A percentile compares a stretch with the other conserved stretches of the same genome.
These are phyloP conservation scores for Rattus norvegicus DNA, from an alignment of 2,113 vertebrate species.

Conservation along the genomic window GRCr8 NC_086026.1:24874501-24875000, in stretches of 20 bases:
- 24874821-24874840: not conserved
- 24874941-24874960: not conserved
- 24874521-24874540: not conserved
- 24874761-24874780: not conserved
- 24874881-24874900: not conserved
- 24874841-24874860: too few relatives aligned
- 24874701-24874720: not conserved
- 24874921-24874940: not conserved
- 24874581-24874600: not conserved
- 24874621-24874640: not conserved
- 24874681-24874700: not conserved
- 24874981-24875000: not conserved
- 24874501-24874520: not conserved
- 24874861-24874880: too few relatives aligned
- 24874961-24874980: not conserved
- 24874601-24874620: too few relatives aligned
- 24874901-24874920: not conserved
- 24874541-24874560: not conserved
- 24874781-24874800: not conserved
- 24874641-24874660: not conserved
- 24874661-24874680: not conserved
- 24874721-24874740: not conserved
- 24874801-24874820: not conserved
- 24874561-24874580: not conserved
- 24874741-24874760: not conserved